Evolutionary conservation across 2,797 vertebrate species (phyloP).

Genomic region (Catamblyrhynchus diadema): DNA sequence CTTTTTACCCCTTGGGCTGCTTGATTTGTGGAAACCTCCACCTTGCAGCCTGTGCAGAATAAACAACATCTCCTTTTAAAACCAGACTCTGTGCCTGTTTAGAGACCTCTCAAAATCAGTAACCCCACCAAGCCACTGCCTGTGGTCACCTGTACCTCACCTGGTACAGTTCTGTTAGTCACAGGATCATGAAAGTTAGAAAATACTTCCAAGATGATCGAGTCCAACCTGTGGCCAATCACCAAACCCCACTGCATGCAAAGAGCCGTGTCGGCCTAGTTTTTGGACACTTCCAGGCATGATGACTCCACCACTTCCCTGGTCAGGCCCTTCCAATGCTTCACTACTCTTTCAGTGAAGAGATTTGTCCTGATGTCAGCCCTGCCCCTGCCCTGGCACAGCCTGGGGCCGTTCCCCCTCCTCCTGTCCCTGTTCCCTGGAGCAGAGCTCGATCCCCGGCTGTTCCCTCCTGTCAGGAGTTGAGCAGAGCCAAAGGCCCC

Average conservation of each 20-base stretch:
- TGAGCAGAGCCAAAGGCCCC: neutral
- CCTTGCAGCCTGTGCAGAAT: neutral
- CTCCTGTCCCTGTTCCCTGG: neutral
- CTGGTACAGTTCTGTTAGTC: neutral
- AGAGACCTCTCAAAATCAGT: neutral
- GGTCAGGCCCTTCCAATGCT: neutral
- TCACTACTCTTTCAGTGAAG: neutral
- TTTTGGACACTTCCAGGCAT: neutral
- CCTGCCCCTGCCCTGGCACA: rapidly evolving
- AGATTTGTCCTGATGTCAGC: neutral
- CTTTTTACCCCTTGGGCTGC: neutral
- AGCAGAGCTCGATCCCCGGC: neutral
- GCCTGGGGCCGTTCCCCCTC: neutral
- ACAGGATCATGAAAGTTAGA: no score
- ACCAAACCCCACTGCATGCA: neutral
- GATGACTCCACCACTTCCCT: neutral
- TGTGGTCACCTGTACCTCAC: neutral
- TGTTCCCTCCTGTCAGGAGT: neutral
- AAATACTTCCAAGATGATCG: neutral
- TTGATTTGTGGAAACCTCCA: neutral
- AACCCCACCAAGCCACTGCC: neutral
- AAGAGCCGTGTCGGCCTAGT: rapidly evolving
- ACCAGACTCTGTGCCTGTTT: neutral
- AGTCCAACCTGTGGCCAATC: neutral
- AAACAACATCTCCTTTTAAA: neutral